phyloP scores from a whole-genome alignment of 1,140 invertebrate genomes.

The Augochlora pura region DNA sequence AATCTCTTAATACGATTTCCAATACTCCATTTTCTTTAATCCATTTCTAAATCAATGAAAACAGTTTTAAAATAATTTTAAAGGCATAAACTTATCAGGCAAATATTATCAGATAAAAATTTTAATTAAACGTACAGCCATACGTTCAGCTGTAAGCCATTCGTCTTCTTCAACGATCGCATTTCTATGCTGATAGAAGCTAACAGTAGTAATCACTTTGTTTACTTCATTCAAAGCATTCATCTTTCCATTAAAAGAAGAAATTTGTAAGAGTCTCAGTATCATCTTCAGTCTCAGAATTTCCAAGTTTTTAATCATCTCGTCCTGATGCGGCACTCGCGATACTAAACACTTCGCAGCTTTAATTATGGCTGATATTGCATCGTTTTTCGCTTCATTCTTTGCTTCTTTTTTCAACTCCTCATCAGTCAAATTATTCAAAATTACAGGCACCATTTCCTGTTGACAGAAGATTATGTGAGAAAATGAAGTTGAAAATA shows the following conservation, averaged over 20 bases:
- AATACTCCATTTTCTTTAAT: constrained; percentile 97
- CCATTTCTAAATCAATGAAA: constrained; percentile 88
- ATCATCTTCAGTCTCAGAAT: constrained; percentile 98
- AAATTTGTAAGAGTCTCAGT: constrained; percentile 95
- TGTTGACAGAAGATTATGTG: constrained; percentile 73
- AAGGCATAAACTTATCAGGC: not conserved
- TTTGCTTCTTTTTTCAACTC: constrained; percentile 98
- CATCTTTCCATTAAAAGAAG: constrained; percentile 99
- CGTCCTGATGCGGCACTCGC: constrained; percentile 89
- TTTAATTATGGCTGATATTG: constrained; percentile 93
- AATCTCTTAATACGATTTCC: constrained; percentile 96
- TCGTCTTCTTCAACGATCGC: constrained; percentile 90
- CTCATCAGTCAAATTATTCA: constrained; percentile 97
- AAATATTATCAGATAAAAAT: constrained; percentile 11
- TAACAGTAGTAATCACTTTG: constrained; percentile 95
- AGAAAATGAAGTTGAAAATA: not conserved
- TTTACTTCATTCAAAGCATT: constrained; percentile 99
- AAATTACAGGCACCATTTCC: constrained; percentile 94
- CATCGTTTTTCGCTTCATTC: constrained; percentile 96
- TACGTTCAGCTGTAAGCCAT: constrained; percentile 95
- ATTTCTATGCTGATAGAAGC: constrained; percentile 90
- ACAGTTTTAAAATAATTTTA: not conserved
- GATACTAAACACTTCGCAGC: constrained; percentile 93
- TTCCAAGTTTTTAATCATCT: constrained; percentile 93
- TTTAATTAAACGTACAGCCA: constrained; percentile 87